These are phyloP conservation scores for Julus scandinavius DNA, from an alignment of 2,888 invertebrate genomes.

Conservation along the genomic window DNA sequence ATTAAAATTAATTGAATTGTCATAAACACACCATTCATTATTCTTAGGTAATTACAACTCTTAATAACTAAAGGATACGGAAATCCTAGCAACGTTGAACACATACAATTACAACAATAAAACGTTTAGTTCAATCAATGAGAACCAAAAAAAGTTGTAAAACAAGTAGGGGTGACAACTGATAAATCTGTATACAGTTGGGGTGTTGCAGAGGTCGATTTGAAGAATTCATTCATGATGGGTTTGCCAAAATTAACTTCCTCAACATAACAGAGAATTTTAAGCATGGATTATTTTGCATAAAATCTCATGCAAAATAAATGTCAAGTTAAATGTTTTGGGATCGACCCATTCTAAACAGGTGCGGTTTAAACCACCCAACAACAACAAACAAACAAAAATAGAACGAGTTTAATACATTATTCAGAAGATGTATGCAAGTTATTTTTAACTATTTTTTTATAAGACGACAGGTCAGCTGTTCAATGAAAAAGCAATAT, in stretches of 20 bases:
- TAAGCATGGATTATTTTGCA: neutral
- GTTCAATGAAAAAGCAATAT: neutral
- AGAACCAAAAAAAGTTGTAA: neutral
- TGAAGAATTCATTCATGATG: neutral
- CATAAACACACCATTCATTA: neutral
- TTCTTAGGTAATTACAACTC: neutral
- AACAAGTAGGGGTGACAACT: neutral
- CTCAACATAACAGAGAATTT: neutral
- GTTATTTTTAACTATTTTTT: neutral
- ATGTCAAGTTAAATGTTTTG: neutral
- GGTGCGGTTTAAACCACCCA: neutral
- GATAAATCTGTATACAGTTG: neutral
- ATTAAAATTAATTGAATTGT: neutral
- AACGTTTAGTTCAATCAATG: neutral
- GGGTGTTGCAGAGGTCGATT: neutral
- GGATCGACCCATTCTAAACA: neutral
- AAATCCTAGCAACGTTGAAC: neutral
- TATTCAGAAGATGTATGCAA: neutral
- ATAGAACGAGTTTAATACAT: slow-evolving; percentile 19
- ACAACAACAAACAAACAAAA: slow-evolving; percentile 18
- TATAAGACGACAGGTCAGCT: neutral
- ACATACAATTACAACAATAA: neutral
- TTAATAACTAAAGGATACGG: neutral
- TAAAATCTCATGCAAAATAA: neutral
- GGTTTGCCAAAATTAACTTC: neutral